These are phyloP conservation scores for Cephus sareptanus DNA, from an alignment of 2,888 invertebrate species.

Conservation along the genomic window DNA sequence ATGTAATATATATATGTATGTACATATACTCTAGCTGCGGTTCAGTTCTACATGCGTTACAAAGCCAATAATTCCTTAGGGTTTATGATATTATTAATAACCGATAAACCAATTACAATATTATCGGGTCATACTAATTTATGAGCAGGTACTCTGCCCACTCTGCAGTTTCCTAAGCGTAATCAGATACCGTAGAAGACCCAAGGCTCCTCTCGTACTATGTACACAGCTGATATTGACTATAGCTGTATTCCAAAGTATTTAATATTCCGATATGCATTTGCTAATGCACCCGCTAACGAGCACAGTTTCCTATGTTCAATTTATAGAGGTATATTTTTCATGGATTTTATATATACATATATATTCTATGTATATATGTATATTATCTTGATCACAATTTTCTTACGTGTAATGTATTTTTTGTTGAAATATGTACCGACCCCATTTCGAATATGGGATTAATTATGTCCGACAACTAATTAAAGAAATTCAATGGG, in stretches of 20 bases:
- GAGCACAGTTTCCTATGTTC: not conserved
- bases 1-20: too few relatives aligned
- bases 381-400: too few relatives aligned
- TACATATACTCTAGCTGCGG: not conserved
- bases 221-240: not conserved
- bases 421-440: not conserved
- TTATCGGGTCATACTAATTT: conserved; percentile 32
- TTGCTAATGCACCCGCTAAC: not conserved
- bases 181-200: conserved; percentile 34
- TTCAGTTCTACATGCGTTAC: not conserved
- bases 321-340: not conserved
- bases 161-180: conserved; percentile 20
- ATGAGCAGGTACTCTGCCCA: conserved; percentile 13
- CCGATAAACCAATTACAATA: conserved; percentile 47
- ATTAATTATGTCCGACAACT: not conserved
- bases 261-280: not conserved
- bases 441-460: not conserved
- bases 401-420: not conserved
- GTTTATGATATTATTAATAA: conserved; percentile 40
- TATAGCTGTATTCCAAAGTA: not conserved
- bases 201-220: not conserved
- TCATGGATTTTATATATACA: too few relatives aligned
- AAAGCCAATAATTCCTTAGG: conserved; percentile 18
- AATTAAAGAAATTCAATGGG: not conserved
- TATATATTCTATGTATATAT: too few relatives aligned